Conservation (phyloP, 2,113 vertebrate species). For the Mus pahari region DNA sequence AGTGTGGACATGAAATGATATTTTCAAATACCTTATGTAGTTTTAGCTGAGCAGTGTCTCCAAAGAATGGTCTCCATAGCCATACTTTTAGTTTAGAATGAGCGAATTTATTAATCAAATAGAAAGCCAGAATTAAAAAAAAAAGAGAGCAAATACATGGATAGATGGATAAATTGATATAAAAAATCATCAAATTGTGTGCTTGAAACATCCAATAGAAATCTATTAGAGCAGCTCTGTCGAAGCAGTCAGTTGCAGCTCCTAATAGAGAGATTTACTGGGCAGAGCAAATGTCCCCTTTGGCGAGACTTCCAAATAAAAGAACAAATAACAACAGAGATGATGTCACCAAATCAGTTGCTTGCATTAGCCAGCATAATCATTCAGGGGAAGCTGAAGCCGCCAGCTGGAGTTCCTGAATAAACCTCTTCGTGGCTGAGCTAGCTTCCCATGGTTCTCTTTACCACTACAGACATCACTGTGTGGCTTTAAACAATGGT, state of each 20-base stretch:
- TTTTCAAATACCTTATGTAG: neutral
- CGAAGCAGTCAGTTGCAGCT: neutral
- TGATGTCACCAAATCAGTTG: neutral
- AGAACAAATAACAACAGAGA: neutral
- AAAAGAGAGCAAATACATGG: too few species aligned
- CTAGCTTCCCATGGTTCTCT: neutral
- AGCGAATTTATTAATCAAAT: neutral
- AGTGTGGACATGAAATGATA: neutral
- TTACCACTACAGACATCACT: neutral
- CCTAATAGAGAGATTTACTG: neutral
- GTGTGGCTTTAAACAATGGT: neutral
- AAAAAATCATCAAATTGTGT: neutral
- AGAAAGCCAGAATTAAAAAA: neutral
- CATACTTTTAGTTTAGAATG: neutral
- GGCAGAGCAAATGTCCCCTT: neutral
- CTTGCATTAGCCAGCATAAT: neutral
- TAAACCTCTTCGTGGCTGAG: neutral
- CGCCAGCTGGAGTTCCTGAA: neutral
- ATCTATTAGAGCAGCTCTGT: too few species aligned
- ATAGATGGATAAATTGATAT: neutral
- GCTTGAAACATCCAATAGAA: too few species aligned
- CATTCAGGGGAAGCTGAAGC: neutral
- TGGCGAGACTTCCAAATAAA: neutral
- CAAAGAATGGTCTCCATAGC: neutral
- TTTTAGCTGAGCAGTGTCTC: neutral